Conservation (phyloP, 2,113 vertebrate genomes). For the Cynoglossus semilaevis region DNA sequence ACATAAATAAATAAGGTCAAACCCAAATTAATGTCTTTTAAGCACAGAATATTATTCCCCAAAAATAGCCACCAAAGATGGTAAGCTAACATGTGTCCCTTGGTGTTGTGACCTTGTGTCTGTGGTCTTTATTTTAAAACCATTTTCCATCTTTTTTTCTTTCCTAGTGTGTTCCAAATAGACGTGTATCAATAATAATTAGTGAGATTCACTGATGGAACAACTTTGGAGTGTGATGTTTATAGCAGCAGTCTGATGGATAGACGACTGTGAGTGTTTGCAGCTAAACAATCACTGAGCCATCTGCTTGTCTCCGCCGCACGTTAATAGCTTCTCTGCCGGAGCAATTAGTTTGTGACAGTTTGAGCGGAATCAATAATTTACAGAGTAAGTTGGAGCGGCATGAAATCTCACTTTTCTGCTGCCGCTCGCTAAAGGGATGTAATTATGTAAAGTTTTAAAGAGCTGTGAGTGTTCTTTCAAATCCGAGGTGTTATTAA, state of each 20-base stretch:
- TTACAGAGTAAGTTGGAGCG: slow-evolving; percentile 29
- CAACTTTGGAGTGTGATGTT: background rate
- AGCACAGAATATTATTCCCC: too few species aligned
- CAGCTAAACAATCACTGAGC: slow-evolving; percentile 34
- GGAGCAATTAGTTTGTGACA: slow-evolving; percentile 51
- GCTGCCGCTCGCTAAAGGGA: background rate
- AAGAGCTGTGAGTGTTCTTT: background rate
- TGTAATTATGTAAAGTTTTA: slow-evolving; percentile 11
- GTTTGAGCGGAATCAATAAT: slow-evolving; percentile 55
- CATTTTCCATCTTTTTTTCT: too few species aligned
- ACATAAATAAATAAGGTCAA: too few species aligned
- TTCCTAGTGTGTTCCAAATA: background rate
- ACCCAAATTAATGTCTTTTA: too few species aligned
- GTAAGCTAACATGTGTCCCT: too few species aligned
- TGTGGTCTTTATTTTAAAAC: too few species aligned
- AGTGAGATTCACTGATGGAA: background rate
- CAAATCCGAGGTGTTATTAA: slow-evolving; percentile 21
- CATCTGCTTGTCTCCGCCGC: slow-evolving; percentile 54
- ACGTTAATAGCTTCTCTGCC: slow-evolving; percentile 51
- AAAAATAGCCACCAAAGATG: too few species aligned
- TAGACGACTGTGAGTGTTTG: slow-evolving; percentile 36
- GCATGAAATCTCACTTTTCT: slow-evolving; percentile 47
- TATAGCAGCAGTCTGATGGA: background rate
- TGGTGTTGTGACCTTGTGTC: too few species aligned
- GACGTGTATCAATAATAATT: background rate